These are phyloP conservation scores for Mylabris phalerata DNA, from an alignment of 1,140 invertebrate species.

Conservation along the genomic window DNA sequence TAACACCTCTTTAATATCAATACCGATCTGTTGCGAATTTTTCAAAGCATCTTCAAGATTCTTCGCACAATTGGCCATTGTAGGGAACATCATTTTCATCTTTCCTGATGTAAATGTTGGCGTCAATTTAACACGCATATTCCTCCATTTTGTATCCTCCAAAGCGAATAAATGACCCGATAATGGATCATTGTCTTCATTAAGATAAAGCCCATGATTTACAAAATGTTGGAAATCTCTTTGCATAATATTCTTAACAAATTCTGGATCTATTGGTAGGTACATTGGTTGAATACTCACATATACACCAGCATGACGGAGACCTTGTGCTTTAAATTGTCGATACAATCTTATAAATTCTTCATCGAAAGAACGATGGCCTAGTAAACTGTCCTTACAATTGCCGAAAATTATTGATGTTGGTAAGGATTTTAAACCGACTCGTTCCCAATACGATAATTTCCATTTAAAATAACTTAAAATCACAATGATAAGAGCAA, in stretches of 20 bases:
- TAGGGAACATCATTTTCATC: constrained; percentile 47
- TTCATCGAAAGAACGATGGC: constrained; percentile 22
- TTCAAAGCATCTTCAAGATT: constrained; percentile 39
- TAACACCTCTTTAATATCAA: constrained; percentile 52
- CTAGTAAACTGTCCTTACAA: constrained; percentile 18
- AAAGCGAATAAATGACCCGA: constrained; percentile 47
- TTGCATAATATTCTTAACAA: constrained; percentile 51
- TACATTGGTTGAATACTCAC: constrained; percentile 6
- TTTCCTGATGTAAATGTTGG: constrained; percentile 46
- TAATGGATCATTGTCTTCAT: constrained; percentile 47
- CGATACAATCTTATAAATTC: constrained; percentile 27
- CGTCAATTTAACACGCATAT: constrained; percentile 43
- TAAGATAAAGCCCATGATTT: constrained; percentile 48
- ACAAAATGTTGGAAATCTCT: constrained; percentile 54
- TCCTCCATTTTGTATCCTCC: constrained; percentile 45
- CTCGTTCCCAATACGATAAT: constrained; percentile 31
- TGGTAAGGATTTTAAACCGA: constrained; percentile 23
- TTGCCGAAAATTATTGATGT: constrained; percentile 36
- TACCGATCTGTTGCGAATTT: constrained; percentile 32
- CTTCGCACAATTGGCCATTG: constrained; percentile 34
- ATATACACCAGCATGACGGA: constrained; percentile 38
- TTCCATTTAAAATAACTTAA: constrained; percentile 23
- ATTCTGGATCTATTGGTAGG: constrained; percentile 38
- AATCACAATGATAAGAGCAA: not conserved
- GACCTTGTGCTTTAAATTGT: constrained; percentile 18